phyloP scores from a whole-genome alignment of 2,113 vertebrate genomes.

The Caranx melampygus region DNA sequence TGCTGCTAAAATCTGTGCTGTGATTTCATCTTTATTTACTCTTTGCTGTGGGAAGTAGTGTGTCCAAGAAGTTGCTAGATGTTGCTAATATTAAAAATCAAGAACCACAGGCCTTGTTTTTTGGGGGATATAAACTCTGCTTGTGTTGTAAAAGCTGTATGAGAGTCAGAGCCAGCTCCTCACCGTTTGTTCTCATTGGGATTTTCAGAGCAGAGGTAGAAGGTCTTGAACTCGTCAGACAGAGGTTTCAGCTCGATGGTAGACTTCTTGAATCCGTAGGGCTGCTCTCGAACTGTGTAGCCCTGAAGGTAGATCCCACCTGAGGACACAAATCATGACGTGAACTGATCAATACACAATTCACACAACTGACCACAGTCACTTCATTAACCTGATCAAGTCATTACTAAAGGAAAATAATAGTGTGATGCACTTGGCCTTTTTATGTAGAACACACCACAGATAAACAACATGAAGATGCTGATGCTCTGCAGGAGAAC shows the following conservation, averaged over 20 bases:
- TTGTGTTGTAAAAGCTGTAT: too few species aligned
- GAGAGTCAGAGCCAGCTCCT: conserved; percentile 20
- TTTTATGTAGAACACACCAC: neutral
- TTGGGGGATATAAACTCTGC: too few species aligned
- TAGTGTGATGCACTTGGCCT: neutral
- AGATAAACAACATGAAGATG: neutral
- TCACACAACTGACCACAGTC: too few species aligned
- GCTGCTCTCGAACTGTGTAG: conserved; percentile 88
- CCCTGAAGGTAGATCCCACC: conserved; percentile 94
- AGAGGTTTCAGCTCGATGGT: conserved; percentile 91
- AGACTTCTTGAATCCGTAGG: conserved; percentile 85
- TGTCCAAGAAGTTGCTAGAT: too few species aligned
- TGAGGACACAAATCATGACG: conserved; percentile 53
- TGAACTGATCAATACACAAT: neutral
- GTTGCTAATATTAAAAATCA: too few species aligned
- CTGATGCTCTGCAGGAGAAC: too few species aligned
- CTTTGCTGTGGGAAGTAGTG: too few species aligned
- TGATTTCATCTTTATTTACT: too few species aligned
- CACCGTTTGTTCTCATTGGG: conserved; percentile 91
- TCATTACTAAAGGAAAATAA: neutral
- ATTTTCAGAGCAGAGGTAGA: conserved; percentile 91
- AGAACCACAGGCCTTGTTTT: too few species aligned
- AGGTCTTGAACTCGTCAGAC: conserved; percentile 93
- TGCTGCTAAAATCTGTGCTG: too few species aligned
- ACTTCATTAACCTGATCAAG: neutral